Percentiles rank a stretch among this genome's conserved stretches.
These are phyloP conservation scores for Rotaria magnacalcarata DNA, from an alignment of 2,888 invertebrate genomes.

Conservation along the genomic window DNA sequence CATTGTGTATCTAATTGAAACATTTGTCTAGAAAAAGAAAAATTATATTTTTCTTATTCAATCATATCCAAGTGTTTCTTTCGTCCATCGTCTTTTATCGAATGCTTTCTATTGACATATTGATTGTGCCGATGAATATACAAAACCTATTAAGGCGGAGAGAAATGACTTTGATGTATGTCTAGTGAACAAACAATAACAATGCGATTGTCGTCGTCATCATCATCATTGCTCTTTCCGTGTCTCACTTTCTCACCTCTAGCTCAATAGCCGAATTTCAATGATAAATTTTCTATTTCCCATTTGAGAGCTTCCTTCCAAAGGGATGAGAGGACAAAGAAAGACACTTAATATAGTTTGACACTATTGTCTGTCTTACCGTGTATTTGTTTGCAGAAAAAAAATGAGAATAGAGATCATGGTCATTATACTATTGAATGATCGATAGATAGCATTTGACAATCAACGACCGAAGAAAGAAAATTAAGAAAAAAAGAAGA, in stretches of 20 bases:
- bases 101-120: not conserved
- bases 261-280: not conserved
- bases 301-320: not conserved
- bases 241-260: not conserved
- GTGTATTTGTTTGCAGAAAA: not conserved
- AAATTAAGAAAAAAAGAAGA: too few species aligned
- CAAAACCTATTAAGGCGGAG: not conserved
- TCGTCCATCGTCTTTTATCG: not conserved
- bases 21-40: too few species aligned
- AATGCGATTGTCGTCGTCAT: not conserved
- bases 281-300: conserved; percentile 15
- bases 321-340: not conserved
- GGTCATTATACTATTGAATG: too few species aligned
- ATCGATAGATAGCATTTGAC: too few species aligned
- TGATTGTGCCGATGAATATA: not conserved
- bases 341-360: not conserved
- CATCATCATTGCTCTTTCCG: not conserved
- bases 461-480: too few species aligned
- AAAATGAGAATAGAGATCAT: not conserved
- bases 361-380: not conserved
- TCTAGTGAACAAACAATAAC: not conserved
- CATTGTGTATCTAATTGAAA: not conserved
- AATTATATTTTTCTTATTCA: not conserved
- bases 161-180: not conserved
- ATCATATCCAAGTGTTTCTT: not conserved